These are phyloP conservation scores for Eulemur macaco DNA, from an alignment of 2,113 vertebrate species.

Conservation along the genomic window DNA sequence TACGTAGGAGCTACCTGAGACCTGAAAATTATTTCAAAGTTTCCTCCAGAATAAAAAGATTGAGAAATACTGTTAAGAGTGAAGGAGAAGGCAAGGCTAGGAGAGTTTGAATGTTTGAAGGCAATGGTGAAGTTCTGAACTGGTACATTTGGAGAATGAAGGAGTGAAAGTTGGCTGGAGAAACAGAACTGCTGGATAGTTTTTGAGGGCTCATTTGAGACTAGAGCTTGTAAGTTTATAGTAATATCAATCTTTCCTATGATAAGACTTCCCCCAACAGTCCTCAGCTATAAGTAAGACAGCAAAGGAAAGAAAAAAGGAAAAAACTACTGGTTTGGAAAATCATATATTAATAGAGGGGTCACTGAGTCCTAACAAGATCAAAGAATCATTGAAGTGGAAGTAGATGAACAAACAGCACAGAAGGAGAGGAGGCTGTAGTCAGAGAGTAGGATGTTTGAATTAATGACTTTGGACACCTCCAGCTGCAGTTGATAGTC, in stretches of 20 bases:
- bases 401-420: background rate
- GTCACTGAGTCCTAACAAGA: background rate
- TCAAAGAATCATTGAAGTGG: background rate
- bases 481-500: background rate
- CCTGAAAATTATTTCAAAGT: background rate
- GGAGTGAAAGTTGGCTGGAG: background rate
- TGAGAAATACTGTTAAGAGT: background rate
- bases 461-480: background rate
- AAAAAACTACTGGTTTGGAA: background rate
- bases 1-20: background rate
- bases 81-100: background rate
- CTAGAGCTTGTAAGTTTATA: background rate
- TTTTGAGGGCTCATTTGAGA: background rate
- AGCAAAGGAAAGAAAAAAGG: background rate
- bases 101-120: background rate
- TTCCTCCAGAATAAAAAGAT: background rate
- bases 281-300: background rate
- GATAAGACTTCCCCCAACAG: background rate
- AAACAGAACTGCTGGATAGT: background rate
- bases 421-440: background rate
- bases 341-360: background rate
- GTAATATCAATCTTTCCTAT: background rate
- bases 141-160: background rate
- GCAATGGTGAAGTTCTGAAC: background rate
- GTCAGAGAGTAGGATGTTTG: background rate